Evolutionary conservation across 1,140 invertebrate genomes (phyloP), one percentile per base, ranked within the genome.

Genomic region (Ephestia elutella): DNA sequence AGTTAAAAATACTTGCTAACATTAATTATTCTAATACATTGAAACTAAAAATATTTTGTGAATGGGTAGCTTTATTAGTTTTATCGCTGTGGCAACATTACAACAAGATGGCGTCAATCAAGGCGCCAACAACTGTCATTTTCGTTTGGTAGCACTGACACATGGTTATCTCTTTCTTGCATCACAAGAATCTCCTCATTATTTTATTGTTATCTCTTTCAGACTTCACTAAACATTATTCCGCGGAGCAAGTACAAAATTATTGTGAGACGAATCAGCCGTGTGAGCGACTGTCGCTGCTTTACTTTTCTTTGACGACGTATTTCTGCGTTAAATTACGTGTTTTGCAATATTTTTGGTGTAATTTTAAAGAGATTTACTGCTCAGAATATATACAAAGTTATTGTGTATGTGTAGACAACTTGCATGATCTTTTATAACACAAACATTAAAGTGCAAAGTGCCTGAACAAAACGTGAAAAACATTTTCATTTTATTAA

Each of bases 251-350:
- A 66, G 75, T 76, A 75, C 80, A 80, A 82, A 80, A 78, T 81
- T 79, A 74, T 66, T 73, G 64, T 62, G 73, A 77, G 73, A 75
- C 75, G 64, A 75, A 75, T 68, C 73, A 71, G 71, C 71, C 77
- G 82, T 78, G 80, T 72, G 72, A 73, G 66, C 63, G 63, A 69
- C 66, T 44, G 38, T 44, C 38, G 38, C n/a, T 44, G 38, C 38
- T 44, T 44, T 72, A 73, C 68, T 73, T 75, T 80, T 70, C 67
- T 62, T 71, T 71, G 65, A 65, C 49, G 65, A 71, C 64, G 70
- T 66, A 67, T 71, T 59, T 48, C 70, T 74, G 62, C 60, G 70
- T 76, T 74, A 60, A 51, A 54, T 21, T 69, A 44, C 1, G 72
- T 71, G 65, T 72, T 62, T 71, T 65, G 62, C 62, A 59, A 63